Percentiles rank a stretch among this genome's conserved stretches.
phyloP scores from a whole-genome alignment of 1,140 invertebrate genomes.

The Trissolcus basalis region DNA sequence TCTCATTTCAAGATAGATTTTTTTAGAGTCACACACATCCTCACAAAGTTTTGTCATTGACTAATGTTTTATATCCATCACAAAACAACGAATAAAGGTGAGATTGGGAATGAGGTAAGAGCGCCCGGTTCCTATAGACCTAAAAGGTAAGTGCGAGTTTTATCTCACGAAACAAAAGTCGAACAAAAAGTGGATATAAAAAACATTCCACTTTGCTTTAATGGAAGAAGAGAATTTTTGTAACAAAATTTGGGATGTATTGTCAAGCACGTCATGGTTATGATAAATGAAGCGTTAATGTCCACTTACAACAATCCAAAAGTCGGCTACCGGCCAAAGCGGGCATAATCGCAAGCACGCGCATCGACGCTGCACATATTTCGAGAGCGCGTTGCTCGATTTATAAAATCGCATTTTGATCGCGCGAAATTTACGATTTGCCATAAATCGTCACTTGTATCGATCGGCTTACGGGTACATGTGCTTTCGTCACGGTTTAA shows the following conservation, averaged over 20 bases:
- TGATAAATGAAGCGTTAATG: constrained; percentile 74
- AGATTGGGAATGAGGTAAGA: constrained; percentile 33
- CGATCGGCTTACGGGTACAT: constrained; percentile 61
- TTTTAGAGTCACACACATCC: too few relatives aligned
- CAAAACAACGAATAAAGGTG: constrained; percentile 50
- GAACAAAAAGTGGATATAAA: too few relatives aligned
- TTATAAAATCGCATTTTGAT: constrained; percentile 67
- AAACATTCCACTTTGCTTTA: constrained; percentile 17
- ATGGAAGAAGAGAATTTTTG: background rate
- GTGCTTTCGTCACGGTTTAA: constrained; percentile 58
- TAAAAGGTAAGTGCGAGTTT: constrained; percentile 47
- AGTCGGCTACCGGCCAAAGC: constrained; percentile 64
- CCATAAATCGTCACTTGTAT: constrained; percentile 63
- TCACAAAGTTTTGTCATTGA: constrained; percentile 45
- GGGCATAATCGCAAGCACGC: constrained; percentile 58
- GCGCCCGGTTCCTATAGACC: constrained; percentile 14
- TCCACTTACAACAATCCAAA: constrained; percentile 64
- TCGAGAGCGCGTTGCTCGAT: constrained; percentile 53
- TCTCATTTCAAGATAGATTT: too few relatives aligned
- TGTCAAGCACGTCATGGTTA: constrained; percentile 51
- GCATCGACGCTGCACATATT: constrained; percentile 46
- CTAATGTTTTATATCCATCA: constrained; percentile 52
- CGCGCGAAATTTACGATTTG: constrained; percentile 63
- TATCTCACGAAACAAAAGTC: constrained; percentile 28
- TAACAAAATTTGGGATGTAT: constrained; percentile 43